A percentile compares a stretch with the other conserved stretches of the same genome.
Conservation (phyloP, 2,888 invertebrate species). For the Ophraella communa region DNA sequence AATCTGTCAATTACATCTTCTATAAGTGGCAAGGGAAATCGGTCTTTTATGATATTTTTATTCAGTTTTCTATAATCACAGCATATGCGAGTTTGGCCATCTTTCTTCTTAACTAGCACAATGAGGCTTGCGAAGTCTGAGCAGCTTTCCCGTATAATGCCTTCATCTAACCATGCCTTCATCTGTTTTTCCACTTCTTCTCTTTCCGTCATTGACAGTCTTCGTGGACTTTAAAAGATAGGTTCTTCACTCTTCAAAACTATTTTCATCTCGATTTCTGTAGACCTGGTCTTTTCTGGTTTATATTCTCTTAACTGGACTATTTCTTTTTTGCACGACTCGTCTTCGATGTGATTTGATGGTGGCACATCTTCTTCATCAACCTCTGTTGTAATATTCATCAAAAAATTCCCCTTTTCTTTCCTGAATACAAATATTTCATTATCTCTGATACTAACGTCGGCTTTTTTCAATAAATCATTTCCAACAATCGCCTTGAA, state of each 20-base stretch:
- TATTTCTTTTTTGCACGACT: neutral
- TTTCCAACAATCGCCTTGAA: constrained; percentile 32
- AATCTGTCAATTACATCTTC: constrained; percentile 50
- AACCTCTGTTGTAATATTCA: constrained; percentile 25
- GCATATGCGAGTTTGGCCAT: constrained; percentile 27
- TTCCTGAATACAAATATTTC: constrained; percentile 27
- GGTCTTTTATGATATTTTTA: constrained; percentile 30
- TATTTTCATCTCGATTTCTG: constrained; percentile 18
- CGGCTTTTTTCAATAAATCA: constrained; percentile 27
- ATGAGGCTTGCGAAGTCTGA: constrained; percentile 39
- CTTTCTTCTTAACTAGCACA: constrained; percentile 30
- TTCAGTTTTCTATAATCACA: constrained; percentile 34
- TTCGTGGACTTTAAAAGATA: constrained; percentile 30
- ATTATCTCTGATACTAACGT: constrained; percentile 27
- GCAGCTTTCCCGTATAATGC: constrained; percentile 37
- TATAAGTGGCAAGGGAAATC: constrained; percentile 51
- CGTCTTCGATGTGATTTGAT: constrained; percentile 2
- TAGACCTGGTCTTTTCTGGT: constrained; percentile 3
- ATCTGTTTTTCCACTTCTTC: constrained; percentile 22
- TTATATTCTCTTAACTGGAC: constrained; percentile 1
- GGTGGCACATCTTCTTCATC: constrained; percentile 10
- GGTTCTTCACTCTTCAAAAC: constrained; percentile 26
- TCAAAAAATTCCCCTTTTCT: constrained; percentile 26
- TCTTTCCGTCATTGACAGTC: constrained; percentile 32
- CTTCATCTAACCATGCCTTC: constrained; percentile 32